phyloP scores from a whole-genome alignment of 2,888 invertebrate genomes.

The Pristionchus arcanus region DNA sequence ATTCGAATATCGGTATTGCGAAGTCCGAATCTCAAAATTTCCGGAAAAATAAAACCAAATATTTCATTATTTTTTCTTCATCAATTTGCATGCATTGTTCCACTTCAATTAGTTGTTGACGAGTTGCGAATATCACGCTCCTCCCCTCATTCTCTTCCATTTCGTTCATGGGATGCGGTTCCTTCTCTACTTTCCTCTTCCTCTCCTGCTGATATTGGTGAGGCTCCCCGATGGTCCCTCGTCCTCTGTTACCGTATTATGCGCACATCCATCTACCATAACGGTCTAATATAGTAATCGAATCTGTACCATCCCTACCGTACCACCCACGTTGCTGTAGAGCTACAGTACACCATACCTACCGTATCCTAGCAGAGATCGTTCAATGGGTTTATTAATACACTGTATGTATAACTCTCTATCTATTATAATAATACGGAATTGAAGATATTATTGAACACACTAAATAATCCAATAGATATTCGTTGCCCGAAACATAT shows the following conservation, averaged over 20 bases:
- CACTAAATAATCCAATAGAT: too few species aligned
- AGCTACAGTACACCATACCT: too few species aligned
- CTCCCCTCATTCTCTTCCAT: background rate
- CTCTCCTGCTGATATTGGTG: background rate
- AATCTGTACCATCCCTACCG: too few species aligned
- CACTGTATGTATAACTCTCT: background rate
- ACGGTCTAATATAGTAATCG: too few species aligned
- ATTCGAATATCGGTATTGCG: background rate
- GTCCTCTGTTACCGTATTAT: too few species aligned
- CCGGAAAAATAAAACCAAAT: background rate
- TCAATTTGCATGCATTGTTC: background rate
- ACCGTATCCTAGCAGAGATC: too few species aligned
- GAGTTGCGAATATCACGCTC: background rate
- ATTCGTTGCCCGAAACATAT: too few species aligned
- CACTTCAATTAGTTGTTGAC: background rate
- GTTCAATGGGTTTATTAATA: background rate
- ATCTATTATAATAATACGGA: too few species aligned
- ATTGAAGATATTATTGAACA: too few species aligned
- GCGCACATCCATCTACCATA: too few species aligned
- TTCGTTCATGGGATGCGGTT: constrained; percentile 18
- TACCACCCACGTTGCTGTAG: too few species aligned
- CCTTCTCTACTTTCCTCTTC: background rate
- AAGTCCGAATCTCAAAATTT: background rate
- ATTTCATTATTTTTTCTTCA: background rate
- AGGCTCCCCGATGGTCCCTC: background rate